phyloP scores from a whole-genome alignment of 2,797 vertebrate genomes.

The Bradypodion ventrale region DNA sequence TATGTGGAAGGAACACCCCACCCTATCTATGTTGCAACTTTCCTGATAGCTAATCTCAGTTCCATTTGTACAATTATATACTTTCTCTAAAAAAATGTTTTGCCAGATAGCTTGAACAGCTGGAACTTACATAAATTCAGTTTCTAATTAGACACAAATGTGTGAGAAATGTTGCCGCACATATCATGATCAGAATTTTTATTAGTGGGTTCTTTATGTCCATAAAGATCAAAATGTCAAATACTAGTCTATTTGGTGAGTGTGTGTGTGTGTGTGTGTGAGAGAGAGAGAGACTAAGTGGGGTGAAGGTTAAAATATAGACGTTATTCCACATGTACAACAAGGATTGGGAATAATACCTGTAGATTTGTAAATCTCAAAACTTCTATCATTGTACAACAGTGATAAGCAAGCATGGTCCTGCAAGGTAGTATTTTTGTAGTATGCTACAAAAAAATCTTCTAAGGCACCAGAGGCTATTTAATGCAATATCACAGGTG shows the following conservation, averaged over 20 bases:
- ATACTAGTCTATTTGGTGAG: neutral
- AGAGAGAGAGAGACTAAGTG: no score
- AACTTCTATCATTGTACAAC: neutral
- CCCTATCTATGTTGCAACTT: neutral
- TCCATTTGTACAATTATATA: slow-evolving; percentile 21
- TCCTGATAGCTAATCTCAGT: neutral
- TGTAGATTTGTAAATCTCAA: slow-evolving; percentile 13
- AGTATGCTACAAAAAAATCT: no score
- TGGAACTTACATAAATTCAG: neutral
- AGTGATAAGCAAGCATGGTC: no score
- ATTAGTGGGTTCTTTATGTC: neutral
- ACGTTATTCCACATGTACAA: neutral
- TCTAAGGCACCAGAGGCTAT: no score
- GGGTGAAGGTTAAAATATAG: neutral
- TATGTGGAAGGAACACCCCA: slow-evolving; percentile 11
- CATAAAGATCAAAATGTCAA: neutral
- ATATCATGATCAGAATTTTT: neutral
- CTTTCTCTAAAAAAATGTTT: slow-evolving; percentile 20
- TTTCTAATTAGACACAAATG: neutral
- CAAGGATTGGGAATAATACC: neutral
- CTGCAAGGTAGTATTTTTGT: no score
- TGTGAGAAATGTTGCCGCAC: slow-evolving; percentile 14
- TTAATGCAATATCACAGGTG: no score
- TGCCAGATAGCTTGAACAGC: neutral
- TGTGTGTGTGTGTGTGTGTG: neutral